Evolutionary conservation across 2,797 vertebrate species (phyloP), one percentile per base, ranked within the genome.

Genomic region (Philypnodon macrostomus): DNA sequence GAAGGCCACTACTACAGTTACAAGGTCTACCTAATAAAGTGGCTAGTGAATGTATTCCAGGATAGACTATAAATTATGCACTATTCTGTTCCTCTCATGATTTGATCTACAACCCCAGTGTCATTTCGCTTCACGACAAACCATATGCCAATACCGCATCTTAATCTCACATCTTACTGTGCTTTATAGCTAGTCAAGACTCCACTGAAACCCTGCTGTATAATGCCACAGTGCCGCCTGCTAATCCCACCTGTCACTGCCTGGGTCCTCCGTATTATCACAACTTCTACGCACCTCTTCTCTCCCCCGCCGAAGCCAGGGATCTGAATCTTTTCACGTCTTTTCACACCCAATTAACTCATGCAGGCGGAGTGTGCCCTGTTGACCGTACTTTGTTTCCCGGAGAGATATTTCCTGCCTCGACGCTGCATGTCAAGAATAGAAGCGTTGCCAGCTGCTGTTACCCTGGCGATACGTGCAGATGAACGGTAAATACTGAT

Each of bases 321-420:
- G 62, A 67, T 53, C 65, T 47, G 63, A 82, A 83, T 76, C 67
- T 59, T 80, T 82, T 85, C 81, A 78, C 67, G 63, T 85, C 61
- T 70, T 85, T 83, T 88, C 80, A 85, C 75, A 85, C 75, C 73
- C 70, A 88, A 88, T 90, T 88, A 88, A 81, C 78, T 83, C 29
- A 44, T 51, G 26, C 56, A 70, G 60, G 75, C 70, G 60, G 70
- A 82, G 58, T 71, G 53, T 75, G 71, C 68, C 70, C 77, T 61
- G 60, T 56, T 88, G 76, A 83, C 78, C 76, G 75, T 36, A 53
- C 34, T 42, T 50, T 64, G 58, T 41, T 56, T 59, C 63, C 58
- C 41, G 39, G 27, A 64, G 27, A 64, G 68, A 75, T 79, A 62
- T 70, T 73, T 80, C 60, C 58, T 51, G 45, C 65, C 52, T 79